Conservation (phyloP, 2,888 invertebrate genomes). For the Tachystola acroxantha region DNA sequence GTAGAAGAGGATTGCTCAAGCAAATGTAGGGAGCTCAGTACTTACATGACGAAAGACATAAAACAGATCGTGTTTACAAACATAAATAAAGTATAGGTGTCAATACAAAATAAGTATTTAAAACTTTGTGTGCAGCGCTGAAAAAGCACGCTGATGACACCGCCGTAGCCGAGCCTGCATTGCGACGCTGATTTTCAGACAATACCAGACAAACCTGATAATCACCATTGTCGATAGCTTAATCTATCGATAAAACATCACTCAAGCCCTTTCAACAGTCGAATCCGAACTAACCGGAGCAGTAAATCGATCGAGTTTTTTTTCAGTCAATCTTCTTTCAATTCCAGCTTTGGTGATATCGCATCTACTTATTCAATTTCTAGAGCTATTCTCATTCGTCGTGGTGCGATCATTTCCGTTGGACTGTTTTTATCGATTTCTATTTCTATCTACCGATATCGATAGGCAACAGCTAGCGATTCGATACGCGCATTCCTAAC, state of each 20-base stretch:
- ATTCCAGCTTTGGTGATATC: conserved; percentile 68
- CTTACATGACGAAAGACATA: no score
- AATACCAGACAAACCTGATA: no score
- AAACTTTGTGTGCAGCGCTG: no score
- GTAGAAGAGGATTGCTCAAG: no score
- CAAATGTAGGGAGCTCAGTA: no score
- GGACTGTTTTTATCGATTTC: conserved; percentile 31
- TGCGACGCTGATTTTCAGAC: no score
- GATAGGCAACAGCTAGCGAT: conserved; percentile 53
- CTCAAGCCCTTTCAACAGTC: conserved; percentile 23
- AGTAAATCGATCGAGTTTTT: conserved; percentile 62
- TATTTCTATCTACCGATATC: conserved; percentile 35
- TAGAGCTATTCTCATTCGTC: conserved; percentile 60
- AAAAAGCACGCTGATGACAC: no score
- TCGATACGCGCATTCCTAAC: conserved; percentile 66
- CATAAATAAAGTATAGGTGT: no score
- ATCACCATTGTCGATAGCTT: no score
- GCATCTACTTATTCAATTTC: conserved; percentile 71
- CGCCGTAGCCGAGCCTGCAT: no score
- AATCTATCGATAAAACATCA: conserved; percentile 19
- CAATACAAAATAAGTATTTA: no score
- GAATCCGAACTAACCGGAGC: conserved; percentile 40
- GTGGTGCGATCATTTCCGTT: conserved; percentile 66
- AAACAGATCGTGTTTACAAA: no score
- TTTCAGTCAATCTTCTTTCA: conserved; percentile 67